Conservation (phyloP, 1,140 invertebrate species). For the Geopemphigus sp. region DNA sequence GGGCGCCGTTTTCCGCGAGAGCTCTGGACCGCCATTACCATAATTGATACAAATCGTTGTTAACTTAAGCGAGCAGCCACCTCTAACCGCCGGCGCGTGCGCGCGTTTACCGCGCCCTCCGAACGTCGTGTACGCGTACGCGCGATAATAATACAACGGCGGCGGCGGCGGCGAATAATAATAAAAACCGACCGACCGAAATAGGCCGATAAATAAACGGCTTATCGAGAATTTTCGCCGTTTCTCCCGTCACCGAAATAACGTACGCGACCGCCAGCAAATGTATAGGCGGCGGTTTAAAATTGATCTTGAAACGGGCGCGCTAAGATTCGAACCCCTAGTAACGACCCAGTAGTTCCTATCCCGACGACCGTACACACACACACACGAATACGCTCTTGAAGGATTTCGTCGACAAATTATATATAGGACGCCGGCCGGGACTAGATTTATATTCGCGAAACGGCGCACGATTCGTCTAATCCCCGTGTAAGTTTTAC, state of each 20-base stretch:
- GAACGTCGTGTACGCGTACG: too few species aligned
- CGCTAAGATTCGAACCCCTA: background rate
- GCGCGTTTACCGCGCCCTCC: too few species aligned
- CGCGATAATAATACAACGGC: background rate
- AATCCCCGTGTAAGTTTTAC: too few species aligned
- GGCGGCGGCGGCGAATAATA: slow-evolving; percentile 20
- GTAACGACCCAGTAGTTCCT: background rate
- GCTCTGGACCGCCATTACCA: slow-evolving; percentile 31
- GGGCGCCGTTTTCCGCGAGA: slow-evolving; percentile 6
- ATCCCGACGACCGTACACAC: too few species aligned
- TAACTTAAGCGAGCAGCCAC: slow-evolving; percentile 3
- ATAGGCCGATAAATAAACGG: slow-evolving; percentile 23
- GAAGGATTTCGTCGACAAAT: background rate
- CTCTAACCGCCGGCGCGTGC: background rate
- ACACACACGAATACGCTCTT: background rate
- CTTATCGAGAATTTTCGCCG: slow-evolving; percentile 18
- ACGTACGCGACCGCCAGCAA: too few species aligned
- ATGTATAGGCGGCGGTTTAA: background rate
- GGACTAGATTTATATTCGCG: too few species aligned
- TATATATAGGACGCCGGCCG: background rate
- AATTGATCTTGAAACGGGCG: background rate
- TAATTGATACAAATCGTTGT: slow-evolving; percentile 45
- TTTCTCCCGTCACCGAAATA: background rate
- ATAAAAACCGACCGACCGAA: slow-evolving; percentile 38
- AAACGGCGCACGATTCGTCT: too few species aligned